Evolutionary conservation across 2,888 invertebrate species (phyloP), one percentile per base, ranked within the genome.

Genomic region (Hetaerina titia): DNA sequence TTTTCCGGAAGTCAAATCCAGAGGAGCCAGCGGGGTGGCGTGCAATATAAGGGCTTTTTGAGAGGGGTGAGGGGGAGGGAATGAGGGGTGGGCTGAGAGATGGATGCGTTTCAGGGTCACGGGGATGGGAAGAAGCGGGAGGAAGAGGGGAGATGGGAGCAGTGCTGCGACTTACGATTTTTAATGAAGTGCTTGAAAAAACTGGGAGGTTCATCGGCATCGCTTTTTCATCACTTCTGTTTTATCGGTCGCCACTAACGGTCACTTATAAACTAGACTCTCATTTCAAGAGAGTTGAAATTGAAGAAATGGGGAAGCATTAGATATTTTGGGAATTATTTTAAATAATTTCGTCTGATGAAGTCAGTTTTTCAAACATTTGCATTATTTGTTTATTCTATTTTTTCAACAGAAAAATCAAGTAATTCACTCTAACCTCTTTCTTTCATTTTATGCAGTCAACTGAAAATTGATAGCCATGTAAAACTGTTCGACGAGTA

Each of bases 81-180:
- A 58, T 88, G 19, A 89, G 31, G 89, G 89, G 8, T 11, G 57
- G 81, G 45, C 57, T 13, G 58, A n/a, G 89, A 89, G 89, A 57
- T 89, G 89, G 58, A 89, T 89, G 81, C 11, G 89, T 58, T 89
- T 89, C 89, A 58, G 89, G 89, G 89, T 89, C 22, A 58, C 89
- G 57, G 58, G 56, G 89, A 57, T 56, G 56, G 89, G 57, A 58
- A n/a, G 89, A n/a, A 89, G n/a, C 19, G n/a, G 58, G 57, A 58
- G 88, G 8, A 13, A 22, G 8, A 9, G 57, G 57, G 22, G 11
- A 8, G 45, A 56, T 6, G 22, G 19, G 25, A 11, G 81, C 81
- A 13, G 22, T 17, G 69, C 19, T 17, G 69, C 81, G 31, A 31
- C 31, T 31, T 25, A 25, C 8, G 74, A n/a, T n/a, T 19, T 19